phyloP scores from a whole-genome alignment of 2,888 invertebrate genomes.

The Pheosia tremula region DNA sequence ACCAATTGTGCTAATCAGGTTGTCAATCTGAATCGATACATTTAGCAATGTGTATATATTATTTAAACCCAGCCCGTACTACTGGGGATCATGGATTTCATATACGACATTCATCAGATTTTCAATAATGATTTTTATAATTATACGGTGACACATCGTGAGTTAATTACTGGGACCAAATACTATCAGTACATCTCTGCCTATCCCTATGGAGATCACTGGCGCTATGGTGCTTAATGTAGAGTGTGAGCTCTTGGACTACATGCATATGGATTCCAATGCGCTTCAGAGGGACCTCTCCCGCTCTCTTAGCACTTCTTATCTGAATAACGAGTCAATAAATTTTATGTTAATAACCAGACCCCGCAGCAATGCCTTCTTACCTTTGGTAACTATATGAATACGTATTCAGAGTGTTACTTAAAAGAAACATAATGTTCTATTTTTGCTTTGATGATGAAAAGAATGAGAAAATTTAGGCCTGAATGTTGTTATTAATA shows the following conservation, averaged over 20 bases:
- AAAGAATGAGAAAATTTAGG: no score
- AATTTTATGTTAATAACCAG: not conserved
- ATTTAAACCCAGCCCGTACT: no score
- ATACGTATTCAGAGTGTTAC: constrained; percentile 12
- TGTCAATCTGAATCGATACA: no score
- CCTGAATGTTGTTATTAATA: no score
- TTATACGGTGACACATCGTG: no score
- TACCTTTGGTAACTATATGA: not conserved
- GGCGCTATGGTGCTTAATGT: not conserved
- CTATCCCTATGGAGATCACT: not conserved
- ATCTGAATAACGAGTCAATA: constrained; percentile 6
- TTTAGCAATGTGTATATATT: no score
- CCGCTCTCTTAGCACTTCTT: not conserved
- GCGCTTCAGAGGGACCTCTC: constrained; percentile 1
- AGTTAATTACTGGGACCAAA: not conserved
- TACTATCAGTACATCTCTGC: not conserved
- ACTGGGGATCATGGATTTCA: no score
- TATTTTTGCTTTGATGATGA: no score
- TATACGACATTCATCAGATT: no score
- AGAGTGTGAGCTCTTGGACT: not conserved
- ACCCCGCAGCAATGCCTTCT: not conserved
- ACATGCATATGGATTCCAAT: not conserved
- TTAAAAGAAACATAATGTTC: not conserved
- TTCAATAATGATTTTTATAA: no score
- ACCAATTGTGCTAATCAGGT: no score